Percentiles rank a stretch among this genome's conserved stretches.
These are phyloP conservation scores for Thecocarcelia acutangulata DNA, from an alignment of 2,888 invertebrate genomes.

Conservation along the genomic window DNA sequence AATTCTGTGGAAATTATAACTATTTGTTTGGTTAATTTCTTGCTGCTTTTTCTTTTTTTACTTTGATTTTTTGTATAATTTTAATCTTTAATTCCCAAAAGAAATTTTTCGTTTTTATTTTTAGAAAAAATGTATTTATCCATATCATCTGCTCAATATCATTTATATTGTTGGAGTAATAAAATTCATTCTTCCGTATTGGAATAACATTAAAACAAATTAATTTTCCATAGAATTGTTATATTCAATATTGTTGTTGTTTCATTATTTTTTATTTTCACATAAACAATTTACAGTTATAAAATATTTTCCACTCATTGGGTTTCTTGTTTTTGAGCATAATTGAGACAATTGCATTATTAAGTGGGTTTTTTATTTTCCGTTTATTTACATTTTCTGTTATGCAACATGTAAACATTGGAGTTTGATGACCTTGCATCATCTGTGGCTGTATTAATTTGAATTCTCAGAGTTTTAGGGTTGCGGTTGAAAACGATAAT, in stretches of 20 bases:
- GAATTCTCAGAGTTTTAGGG: too few relatives aligned
- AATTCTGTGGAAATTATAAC: constrained; percentile 27
- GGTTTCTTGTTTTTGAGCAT: too few relatives aligned
- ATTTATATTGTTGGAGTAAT: constrained; percentile 48
- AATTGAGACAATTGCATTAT: too few relatives aligned
- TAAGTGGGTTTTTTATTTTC: too few relatives aligned
- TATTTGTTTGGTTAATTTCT: constrained; percentile 49
- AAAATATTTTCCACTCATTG: too few relatives aligned
- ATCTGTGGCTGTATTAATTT: too few relatives aligned
- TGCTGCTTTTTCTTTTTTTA: constrained; percentile 8
- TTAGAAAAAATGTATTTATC: constrained; percentile 33
- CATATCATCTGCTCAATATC: constrained; percentile 54
- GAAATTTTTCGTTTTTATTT: constrained; percentile 19
- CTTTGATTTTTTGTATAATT: constrained; percentile 27
- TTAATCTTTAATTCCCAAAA: constrained; percentile 27
- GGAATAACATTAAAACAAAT: constrained; percentile 46
- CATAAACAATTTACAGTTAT: too few relatives aligned
- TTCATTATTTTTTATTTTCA: not conserved
- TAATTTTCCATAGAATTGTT: constrained; percentile 25
- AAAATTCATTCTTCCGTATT: constrained; percentile 53
- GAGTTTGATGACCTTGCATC: too few relatives aligned
- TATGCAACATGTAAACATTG: too few relatives aligned
- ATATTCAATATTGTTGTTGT: constrained; percentile 9
- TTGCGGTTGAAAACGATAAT: too few relatives aligned
- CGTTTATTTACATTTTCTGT: too few relatives aligned